phyloP scores from a whole-genome alignment of 2,797 vertebrate genomes.

The Sparus aurata region DNA sequence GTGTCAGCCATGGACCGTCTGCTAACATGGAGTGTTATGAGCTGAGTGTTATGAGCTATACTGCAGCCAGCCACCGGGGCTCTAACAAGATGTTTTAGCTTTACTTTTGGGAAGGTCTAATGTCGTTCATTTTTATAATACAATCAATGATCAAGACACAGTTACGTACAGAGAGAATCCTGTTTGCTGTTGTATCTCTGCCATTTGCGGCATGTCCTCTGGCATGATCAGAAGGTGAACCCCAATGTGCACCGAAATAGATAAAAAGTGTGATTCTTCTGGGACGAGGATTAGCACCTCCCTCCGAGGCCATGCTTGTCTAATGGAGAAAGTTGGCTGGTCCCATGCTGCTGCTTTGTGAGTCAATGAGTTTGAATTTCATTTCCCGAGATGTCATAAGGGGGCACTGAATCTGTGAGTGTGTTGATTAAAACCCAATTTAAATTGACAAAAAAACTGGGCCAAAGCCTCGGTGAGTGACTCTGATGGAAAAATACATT shows the following conservation, averaged over 20 bases:
- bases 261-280: constrained; percentile 26
- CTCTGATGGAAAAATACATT: constrained; percentile 66
- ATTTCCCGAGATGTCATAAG: constrained; percentile 69
- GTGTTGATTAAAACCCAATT: constrained; percentile 76
- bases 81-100: too few relatives aligned
- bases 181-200: background rate
- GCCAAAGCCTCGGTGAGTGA: constrained; percentile 45
- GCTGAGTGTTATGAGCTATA: too few relatives aligned
- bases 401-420: constrained; percentile 61
- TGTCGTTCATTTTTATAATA: too few relatives aligned
- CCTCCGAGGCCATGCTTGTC: constrained; percentile 42
- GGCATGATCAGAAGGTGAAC: constrained; percentile 13
- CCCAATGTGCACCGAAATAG: constrained; percentile 15
- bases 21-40: too few relatives aligned
- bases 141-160: background rate
- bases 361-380: constrained; percentile 74
- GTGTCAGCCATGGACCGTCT: too few relatives aligned
- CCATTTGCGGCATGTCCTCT: constrained; percentile 10
- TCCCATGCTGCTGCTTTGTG: constrained; percentile 63
- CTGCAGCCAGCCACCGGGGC: too few relatives aligned
- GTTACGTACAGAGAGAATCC: background rate
- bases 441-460: constrained; percentile 56
- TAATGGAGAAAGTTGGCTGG: constrained; percentile 46
- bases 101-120: too few relatives aligned
- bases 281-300: constrained; percentile 50